Percentiles rank a stretch among this genome's conserved stretches.
Conservation (phyloP, 53 echinoderm and acorn worm species). For the Echinometra lucunter region DNA sequence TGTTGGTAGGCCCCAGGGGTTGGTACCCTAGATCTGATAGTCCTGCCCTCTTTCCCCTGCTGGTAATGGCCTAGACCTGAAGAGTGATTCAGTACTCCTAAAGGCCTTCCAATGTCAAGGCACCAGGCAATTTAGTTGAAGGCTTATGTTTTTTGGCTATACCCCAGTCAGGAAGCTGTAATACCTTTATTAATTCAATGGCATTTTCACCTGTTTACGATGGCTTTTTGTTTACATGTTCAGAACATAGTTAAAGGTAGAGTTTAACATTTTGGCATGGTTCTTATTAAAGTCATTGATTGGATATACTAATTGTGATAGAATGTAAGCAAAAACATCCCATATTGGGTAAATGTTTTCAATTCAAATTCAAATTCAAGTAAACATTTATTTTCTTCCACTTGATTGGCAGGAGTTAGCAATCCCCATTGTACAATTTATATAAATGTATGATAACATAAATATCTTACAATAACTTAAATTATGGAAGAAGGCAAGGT, state of each 20-base stretch:
- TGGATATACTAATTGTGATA: no score
- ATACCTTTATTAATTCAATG: not conserved
- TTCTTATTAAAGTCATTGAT: not conserved
- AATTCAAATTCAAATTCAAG: not conserved
- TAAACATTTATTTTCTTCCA: not conserved
- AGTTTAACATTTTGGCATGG: not conserved
- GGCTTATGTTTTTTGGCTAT: constrained; percentile 24
- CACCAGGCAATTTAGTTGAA: not conserved
- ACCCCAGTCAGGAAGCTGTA: not conserved
- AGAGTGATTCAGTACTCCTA: constrained; percentile 26
- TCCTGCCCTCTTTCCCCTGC: not conserved
- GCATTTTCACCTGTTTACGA: constrained; percentile 5
- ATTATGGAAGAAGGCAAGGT: no score
- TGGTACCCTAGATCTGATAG: constrained; percentile 36
- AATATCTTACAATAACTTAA: no score
- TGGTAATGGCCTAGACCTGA: constrained; percentile 8
- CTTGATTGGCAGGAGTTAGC: no score
- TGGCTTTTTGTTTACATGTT: not conserved
- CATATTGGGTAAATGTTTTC: not conserved
- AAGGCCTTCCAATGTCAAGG: constrained; percentile 31
- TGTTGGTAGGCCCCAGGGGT: constrained; percentile 31
- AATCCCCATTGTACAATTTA: no score
- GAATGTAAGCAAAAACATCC: not conserved
- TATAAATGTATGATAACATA: no score
- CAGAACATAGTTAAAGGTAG: not conserved